Evolutionary conservation across 1,140 invertebrate species (phyloP), one percentile per base, ranked within the genome.

Genomic region (Lepidotrigona ventralis): DNA sequence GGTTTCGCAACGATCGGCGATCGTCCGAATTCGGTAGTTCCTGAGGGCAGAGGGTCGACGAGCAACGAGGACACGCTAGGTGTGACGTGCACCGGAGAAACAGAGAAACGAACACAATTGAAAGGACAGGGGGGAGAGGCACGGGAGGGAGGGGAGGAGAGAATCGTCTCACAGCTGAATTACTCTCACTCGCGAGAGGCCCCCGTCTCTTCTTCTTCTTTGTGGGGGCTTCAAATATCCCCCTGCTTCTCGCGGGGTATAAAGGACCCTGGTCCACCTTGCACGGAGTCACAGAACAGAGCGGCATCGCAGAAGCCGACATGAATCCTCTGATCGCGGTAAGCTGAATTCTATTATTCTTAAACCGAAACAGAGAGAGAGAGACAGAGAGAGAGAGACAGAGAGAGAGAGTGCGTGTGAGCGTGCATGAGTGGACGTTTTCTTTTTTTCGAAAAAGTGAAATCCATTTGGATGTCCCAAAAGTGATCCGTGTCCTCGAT

Each of bases 251-350:
- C 86, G 76, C 69, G 85, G 91, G 89, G 90, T 94, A 94, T 94
- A 94, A 94, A 94, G 92, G 91, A 91, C 89, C 91, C 91, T 85
- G 91, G 85, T 91, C 90, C 89, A 93, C 92, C 93, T 92, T 91
- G 90, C 89, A 87, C 89, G 82, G 89, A 94, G 93, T 94, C 94
- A 94, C 93, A 94, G 90, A 94, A 92, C 92, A 89, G 91, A 93
- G 92, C 93, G 93, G 93, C 93, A 93, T 92, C 90, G 92, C 92
- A 92, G 92, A 93, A 93, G 92, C 92, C 92, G 92, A 92, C 92
- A 94, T 94, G 94, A 93, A 93, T 93, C 92, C 92, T 93, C 92
- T 94, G 91, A 91, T 94, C 92, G 93, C 93, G 93, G 93, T 94
- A 94, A 94, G 94, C 66, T 85, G 66, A 71, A 83, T 90, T 89